Conservation (phyloP, 2,888 invertebrate species). For the Mellilla xanthometata region DNA sequence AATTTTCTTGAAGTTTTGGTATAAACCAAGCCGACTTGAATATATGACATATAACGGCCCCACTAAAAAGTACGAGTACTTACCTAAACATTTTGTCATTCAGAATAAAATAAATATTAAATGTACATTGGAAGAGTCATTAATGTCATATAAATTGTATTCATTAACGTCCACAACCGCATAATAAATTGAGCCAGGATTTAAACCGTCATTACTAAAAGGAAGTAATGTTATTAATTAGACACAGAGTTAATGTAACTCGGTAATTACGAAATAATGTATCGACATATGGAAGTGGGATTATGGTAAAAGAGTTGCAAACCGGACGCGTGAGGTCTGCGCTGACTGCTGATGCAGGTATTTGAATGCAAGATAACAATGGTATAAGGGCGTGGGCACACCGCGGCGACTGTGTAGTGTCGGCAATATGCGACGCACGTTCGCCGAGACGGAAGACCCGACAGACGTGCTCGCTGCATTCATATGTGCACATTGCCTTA, state of each 20-base stretch:
- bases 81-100: no score
- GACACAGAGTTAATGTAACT: conserved; percentile 22
- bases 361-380: conserved; percentile 60
- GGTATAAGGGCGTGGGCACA: conserved; percentile 48
- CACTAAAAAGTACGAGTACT: no score
- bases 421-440: conserved; percentile 60
- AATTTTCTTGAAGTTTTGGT: no score
- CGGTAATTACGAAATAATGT: conserved; percentile 23
- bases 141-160: not conserved
- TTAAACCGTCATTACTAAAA: conserved; percentile 4
- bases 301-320: conserved; percentile 41
- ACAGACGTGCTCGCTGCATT: conserved; percentile 58
- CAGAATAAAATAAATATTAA: not conserved
- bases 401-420: conserved; percentile 62
- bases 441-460: conserved; percentile 62
- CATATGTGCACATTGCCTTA: conserved; percentile 65
- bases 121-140: not conserved
- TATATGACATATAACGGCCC: no score
- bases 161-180: conserved; percentile 1
- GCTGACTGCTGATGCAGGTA: conserved; percentile 56
- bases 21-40: no score
- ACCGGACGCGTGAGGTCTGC: conserved; percentile 62
- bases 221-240: conserved; percentile 14
- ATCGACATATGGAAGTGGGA: conserved; percentile 23
- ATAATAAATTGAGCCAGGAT: conserved; percentile 3